A percentile compares a stretch with the other conserved stretches of the same genome.
Conservation (phyloP, 2,113 vertebrate genomes). For the Rhineura floridana region DNA sequence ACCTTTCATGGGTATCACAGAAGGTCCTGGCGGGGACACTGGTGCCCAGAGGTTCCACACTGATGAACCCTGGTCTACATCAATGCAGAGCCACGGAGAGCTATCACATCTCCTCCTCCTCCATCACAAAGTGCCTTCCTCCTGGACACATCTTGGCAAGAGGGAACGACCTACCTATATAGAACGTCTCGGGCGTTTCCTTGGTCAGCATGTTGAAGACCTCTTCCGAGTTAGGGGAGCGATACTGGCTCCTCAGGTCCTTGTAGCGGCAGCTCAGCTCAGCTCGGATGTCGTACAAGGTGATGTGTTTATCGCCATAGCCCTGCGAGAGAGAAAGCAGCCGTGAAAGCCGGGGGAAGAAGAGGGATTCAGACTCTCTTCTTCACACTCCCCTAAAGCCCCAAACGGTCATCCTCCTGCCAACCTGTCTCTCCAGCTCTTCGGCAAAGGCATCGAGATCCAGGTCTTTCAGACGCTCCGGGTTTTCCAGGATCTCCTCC, state of each 20-base stretch:
- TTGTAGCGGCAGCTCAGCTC: slow-evolving; percentile 98
- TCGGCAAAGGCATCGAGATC: slow-evolving; percentile 97
- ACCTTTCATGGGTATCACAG: too few relatives aligned
- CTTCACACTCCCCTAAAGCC: not conserved
- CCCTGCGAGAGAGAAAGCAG: slow-evolving; percentile 75
- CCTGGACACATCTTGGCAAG: not conserved
- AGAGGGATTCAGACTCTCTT: not conserved
- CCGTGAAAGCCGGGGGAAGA: not conserved
- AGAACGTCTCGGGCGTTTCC: slow-evolving; percentile 98
- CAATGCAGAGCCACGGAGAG: not conserved
- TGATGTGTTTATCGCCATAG: slow-evolving; percentile 98
- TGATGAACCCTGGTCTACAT: not conserved
- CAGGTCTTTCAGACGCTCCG: slow-evolving; percentile 94
- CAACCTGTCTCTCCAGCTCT: slow-evolving; percentile 96
- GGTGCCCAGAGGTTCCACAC: too few relatives aligned
- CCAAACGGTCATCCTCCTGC: not conserved
- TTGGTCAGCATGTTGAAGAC: slow-evolving; percentile 98
- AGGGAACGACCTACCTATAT: slow-evolving; percentile 83
- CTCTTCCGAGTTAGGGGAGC: slow-evolving; percentile 94
- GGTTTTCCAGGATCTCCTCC: slow-evolving; percentile 97
- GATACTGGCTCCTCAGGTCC: slow-evolving; percentile 91
- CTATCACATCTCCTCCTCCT: not conserved
- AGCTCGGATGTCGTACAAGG: slow-evolving; percentile 95
- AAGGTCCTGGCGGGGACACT: too few relatives aligned
- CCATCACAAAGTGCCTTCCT: not conserved